Evolutionary conservation across 2,797 vertebrate species (phyloP).

Genomic region (Sparidentex hasta): DNA sequence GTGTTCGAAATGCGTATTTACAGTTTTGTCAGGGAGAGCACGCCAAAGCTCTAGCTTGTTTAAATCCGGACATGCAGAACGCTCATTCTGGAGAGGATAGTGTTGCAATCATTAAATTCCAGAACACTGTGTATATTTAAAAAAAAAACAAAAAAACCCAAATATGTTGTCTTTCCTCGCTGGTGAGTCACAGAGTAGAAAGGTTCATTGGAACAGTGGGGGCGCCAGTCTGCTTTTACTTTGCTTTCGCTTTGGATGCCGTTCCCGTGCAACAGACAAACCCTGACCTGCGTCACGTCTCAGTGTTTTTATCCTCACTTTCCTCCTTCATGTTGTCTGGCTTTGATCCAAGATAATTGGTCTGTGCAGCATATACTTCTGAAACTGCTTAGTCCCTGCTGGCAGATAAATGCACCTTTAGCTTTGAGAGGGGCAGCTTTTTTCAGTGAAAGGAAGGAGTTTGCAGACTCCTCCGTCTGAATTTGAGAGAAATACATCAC

Average conservation of each 20-base stretch:
- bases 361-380: conserved; percentile 38
- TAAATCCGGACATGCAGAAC: conserved; percentile 1
- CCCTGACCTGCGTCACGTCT: conserved; percentile 53
- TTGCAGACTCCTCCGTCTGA: not conserved
- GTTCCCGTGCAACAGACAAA: conserved; percentile 44
- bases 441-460: not conserved
- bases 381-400: conserved; percentile 25
- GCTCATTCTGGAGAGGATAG: conserved; percentile 6
- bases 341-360: conserved; percentile 68
- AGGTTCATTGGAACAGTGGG: conserved; percentile 14
- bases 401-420: conserved; percentile 27
- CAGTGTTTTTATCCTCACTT: conserved; percentile 46
- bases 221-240: not conserved
- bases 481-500: conserved; percentile 16
- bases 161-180: not conserved
- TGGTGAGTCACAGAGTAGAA: conserved; percentile 20
- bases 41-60: conserved; percentile 25
- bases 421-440: conserved; percentile 1
- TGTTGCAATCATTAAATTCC: conserved; percentile 6
- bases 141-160: not conserved
- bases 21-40: not conserved
- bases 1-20: not conserved
- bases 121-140: conserved; percentile 4
- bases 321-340: conserved; percentile 43
- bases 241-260: conserved; percentile 16